Evolutionary conservation across 2,113 vertebrate genomes (phyloP), one percentile per base, ranked within the genome.

Genomic region (Osmerus eperlanus): DNA sequence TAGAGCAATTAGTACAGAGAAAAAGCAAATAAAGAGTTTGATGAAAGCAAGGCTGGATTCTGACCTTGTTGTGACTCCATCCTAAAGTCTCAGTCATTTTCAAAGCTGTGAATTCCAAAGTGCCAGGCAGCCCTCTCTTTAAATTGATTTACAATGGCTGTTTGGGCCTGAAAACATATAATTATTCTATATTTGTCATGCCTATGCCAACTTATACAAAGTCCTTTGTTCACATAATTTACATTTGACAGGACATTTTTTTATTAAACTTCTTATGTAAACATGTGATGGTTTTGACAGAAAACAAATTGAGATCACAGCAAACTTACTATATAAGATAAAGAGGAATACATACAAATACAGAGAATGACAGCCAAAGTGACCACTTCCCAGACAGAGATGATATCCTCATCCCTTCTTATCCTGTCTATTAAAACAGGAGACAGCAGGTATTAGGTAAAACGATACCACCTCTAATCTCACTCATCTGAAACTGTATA

Each of bases 111-210:
- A 86, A 83, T 87, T 83, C 82, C 80, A 85, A 74, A 1, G 64
- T 77, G 73, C 85, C 83, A 81, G 72, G 21, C 78, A 70, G 70
- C 79, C 81, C 77, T 84, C 78, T 67, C 71, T 72, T 62, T 69
- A 73, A 63, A 77, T 67, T 68, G 76, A 77, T 83, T 84, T 81
- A 85, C 87, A 82, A 88, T 82, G 75, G 79, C 79, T 80, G 79
- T 85, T 85, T 86, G 83, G 83, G 67, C 81, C 67, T 59, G 71
- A 79, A 73, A 88, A 88, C 85, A 80, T 90, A 64, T 87, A 71
- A 89, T 89, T 85, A 89, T 86, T 85, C 86, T 85, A 86, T 87
- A 84, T 90, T 84, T 87, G 81, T 83, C 77, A 19, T 62, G 65
- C 71, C 83, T 77, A 72, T 78, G 79, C 74, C 71, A 67, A 71